Conservation (phyloP, 1,140 invertebrate genomes). For the Tribolium madens region DNA sequence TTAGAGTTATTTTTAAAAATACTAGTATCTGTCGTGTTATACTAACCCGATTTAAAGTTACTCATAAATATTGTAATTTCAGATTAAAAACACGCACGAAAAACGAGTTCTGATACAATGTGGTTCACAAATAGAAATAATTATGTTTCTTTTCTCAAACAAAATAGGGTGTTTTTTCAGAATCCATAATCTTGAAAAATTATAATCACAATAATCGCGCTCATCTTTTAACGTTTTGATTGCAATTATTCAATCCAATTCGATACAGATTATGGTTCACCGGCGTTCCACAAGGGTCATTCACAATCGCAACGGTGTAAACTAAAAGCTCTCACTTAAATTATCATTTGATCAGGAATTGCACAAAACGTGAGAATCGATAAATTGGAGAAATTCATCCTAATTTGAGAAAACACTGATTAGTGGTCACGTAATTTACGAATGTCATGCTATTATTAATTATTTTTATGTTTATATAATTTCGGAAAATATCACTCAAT, state of each 20-base stretch:
- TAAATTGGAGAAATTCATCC: conserved; percentile 1
- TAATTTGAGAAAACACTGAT: conserved; percentile 5
- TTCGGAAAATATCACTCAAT: conserved; percentile 11
- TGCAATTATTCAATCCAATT: conserved; percentile 16
- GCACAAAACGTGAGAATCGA: conserved; percentile 34
- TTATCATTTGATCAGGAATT: neutral
- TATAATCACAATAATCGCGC: too few species aligned
- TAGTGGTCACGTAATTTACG: conserved; percentile 22
- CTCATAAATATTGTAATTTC: too few species aligned
- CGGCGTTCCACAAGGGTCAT: neutral
- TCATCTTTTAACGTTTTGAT: neutral
- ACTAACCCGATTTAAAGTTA: too few species aligned
- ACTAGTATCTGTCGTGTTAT: too few species aligned
- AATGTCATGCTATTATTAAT: conserved; percentile 9
- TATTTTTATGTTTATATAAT: conserved; percentile 20
- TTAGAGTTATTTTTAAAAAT: too few species aligned
- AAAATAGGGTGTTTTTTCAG: too few species aligned
- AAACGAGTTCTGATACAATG: too few species aligned
- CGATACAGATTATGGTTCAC: conserved; percentile 4
- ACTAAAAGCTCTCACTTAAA: neutral
- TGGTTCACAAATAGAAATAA: too few species aligned
- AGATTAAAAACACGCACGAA: too few species aligned
- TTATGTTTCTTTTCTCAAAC: too few species aligned
- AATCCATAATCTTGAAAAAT: too few species aligned
- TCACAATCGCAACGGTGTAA: neutral